Evolutionary conservation across 2,888 invertebrate species (phyloP).

Genomic region (Eupithecia insigniata): DNA sequence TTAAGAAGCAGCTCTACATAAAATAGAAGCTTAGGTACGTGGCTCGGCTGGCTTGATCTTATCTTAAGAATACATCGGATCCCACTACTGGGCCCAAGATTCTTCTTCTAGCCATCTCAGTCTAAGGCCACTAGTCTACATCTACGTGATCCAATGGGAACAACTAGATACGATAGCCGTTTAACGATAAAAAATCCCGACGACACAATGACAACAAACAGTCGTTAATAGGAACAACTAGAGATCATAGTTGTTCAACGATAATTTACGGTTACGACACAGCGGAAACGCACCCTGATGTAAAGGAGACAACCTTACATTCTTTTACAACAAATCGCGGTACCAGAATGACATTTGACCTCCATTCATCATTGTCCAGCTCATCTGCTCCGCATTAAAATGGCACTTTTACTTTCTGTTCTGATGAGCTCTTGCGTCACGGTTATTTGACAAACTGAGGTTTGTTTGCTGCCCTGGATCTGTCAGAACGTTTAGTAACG

Average conservation of each 20-base stretch:
- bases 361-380: slow-evolving; percentile 29
- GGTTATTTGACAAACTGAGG: slow-evolving; percentile 50
- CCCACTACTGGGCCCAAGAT: background rate
- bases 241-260: too few species aligned
- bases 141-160: too few species aligned
- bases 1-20: slow-evolving; percentile 42
- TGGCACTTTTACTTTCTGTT: slow-evolving; percentile 30
- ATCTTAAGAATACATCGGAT: background rate
- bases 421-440: slow-evolving; percentile 47
- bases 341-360: slow-evolving; percentile 36
- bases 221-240: too few species aligned
- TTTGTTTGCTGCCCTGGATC: slow-evolving; percentile 42
- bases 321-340: background rate
- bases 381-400: slow-evolving; percentile 23
- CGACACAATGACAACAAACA: too few species aligned
- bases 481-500: slow-evolving; percentile 43
- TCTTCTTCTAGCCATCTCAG: background rate
- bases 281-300: too few species aligned
- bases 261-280: too few species aligned
- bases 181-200: too few species aligned
- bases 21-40: background rate
- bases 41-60: background rate
- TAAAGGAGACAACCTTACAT: background rate
- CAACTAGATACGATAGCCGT: too few species aligned
- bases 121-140: too few species aligned